These are phyloP conservation scores for Synanthedon formicaeformis DNA, from an alignment of 2,888 invertebrate genomes.

Conservation along the genomic window DNA sequence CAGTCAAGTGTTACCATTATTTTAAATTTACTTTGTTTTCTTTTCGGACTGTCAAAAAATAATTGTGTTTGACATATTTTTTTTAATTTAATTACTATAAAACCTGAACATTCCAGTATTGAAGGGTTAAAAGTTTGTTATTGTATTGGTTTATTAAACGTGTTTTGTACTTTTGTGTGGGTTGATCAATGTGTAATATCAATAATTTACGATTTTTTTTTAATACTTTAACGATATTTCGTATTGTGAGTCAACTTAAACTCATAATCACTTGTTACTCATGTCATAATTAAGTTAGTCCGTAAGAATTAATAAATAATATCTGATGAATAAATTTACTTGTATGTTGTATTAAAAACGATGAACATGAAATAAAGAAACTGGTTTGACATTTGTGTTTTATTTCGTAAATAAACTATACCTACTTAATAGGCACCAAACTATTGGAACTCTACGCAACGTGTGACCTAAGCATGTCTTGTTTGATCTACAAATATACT, in stretches of 20 bases:
- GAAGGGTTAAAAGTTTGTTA: constrained; percentile 30
- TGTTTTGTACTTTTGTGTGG: constrained; percentile 24
- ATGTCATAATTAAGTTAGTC: constrained; percentile 62
- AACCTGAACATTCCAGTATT: constrained; percentile 34
- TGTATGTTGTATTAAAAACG: constrained; percentile 71
- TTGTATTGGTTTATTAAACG: constrained; percentile 25
- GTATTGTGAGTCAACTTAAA: constrained; percentile 10
- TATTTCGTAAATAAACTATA: constrained; percentile 19
- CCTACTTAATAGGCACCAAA: no score
- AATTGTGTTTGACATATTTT: constrained; percentile 1
- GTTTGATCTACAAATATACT: no score
- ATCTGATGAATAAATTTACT: constrained; percentile 70
- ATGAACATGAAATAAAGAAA: constrained; percentile 70
- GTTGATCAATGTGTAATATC: constrained; percentile 18
- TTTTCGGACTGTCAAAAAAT: neutral
- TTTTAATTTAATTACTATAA: constrained; percentile 1
- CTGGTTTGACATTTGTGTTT: constrained; percentile 64
- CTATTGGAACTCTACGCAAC: no score
- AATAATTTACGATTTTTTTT: neutral
- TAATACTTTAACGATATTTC: neutral
- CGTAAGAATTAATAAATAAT: constrained; percentile 68
- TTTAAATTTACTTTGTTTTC: no score
- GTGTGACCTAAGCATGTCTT: no score
- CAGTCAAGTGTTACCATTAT: no score
- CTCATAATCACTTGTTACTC: constrained; percentile 57